These are phyloP conservation scores for Epinotia nisella DNA, from an alignment of 2,888 invertebrate species.

Conservation along the genomic window DNA sequence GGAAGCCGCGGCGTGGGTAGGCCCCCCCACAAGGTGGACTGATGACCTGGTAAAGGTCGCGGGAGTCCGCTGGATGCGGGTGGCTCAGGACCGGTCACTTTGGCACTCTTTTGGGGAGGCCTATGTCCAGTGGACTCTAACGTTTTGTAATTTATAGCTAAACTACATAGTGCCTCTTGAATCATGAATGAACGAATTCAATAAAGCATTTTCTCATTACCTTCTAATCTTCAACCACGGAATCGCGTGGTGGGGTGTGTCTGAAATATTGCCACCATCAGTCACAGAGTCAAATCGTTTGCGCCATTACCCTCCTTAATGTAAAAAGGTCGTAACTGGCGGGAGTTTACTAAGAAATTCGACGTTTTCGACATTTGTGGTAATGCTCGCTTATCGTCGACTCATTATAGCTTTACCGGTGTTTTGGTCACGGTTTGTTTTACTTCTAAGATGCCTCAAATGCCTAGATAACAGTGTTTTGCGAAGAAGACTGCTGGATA, in stretches of 20 bases:
- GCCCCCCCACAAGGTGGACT: too few relatives aligned
- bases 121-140: too few relatives aligned
- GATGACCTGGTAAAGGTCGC: too few relatives aligned
- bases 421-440: not conserved
- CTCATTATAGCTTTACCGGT: not conserved
- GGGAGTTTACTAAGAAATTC: not conserved
- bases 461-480: not conserved
- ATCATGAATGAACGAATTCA: not conserved
- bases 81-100: too few relatives aligned
- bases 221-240: not conserved
- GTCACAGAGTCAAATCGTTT: constrained; percentile 12
- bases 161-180: not conserved
- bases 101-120: too few relatives aligned
- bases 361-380: not conserved
- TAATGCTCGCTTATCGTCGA: not conserved
- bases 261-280: constrained; percentile 13
- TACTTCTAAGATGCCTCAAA: not conserved
- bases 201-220: not conserved
- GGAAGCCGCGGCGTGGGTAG: too few relatives aligned
- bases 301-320: not conserved
- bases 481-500: too few relatives aligned
- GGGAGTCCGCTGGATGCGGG: too few relatives aligned
- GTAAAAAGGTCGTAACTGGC: not conserved
- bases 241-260: constrained; percentile 17
- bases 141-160: too few relatives aligned